These are phyloP conservation scores for Dicranocentrus wangi DNA, from an alignment of 2,888 invertebrate genomes.

Conservation along the genomic window DNA sequence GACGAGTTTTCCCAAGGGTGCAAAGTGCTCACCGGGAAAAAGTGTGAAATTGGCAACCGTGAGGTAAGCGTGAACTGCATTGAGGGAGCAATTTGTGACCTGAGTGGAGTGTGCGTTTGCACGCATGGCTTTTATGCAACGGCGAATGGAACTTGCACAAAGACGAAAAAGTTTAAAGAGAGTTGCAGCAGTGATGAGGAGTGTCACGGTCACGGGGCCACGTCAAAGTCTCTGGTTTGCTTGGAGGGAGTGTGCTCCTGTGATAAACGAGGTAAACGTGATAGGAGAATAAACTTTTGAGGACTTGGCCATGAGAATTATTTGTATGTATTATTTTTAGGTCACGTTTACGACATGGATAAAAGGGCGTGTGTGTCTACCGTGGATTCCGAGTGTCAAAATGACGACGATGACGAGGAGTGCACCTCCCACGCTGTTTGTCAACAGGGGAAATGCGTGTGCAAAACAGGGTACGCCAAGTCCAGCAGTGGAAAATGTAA, in stretches of 20 bases:
- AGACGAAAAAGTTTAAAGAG: constrained; percentile 65
- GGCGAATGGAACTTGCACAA: constrained; percentile 48
- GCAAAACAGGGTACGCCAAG: constrained; percentile 51
- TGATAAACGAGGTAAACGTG: constrained; percentile 43
- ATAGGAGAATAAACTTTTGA: neutral
- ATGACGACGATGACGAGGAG: constrained; percentile 58
- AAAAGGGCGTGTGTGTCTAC: constrained; percentile 61
- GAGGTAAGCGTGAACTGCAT: constrained; percentile 49
- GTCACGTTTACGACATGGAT: constrained; percentile 65
- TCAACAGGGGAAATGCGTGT: constrained; percentile 57
- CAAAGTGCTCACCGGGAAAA: constrained; percentile 43
- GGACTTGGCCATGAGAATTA: too few species aligned
- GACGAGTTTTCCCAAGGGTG: constrained; percentile 47
- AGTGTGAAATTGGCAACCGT: constrained; percentile 51
- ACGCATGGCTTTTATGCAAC: constrained; percentile 39
- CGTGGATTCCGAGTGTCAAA: constrained; percentile 67
- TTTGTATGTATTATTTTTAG: too few species aligned
- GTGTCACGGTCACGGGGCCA: constrained; percentile 52
- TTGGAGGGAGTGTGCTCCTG: constrained; percentile 37
- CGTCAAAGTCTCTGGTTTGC: constrained; percentile 46
- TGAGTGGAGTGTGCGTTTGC: constrained; percentile 33
- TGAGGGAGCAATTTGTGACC: constrained; percentile 55
- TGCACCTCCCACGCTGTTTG: constrained; percentile 69
- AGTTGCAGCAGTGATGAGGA: constrained; percentile 63
- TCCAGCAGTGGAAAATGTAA: constrained; percentile 58